Base-by-base conservation (phyloP, 2,113 vertebrate species). In the Cheirogaleus medius region DNA sequence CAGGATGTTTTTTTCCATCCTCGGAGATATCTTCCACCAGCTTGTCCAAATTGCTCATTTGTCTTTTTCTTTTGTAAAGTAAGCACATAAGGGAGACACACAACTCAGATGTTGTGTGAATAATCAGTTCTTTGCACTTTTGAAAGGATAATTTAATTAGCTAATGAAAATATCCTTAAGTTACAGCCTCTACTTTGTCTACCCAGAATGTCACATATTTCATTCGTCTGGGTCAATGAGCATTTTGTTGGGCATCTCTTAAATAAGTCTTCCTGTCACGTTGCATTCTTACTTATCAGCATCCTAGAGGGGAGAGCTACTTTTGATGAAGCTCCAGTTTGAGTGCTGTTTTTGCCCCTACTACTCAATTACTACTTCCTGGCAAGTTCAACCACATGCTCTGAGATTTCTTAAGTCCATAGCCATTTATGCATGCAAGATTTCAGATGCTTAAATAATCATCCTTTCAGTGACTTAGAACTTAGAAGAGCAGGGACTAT, bases 131-230 rank as follows among this genome's bases (percentile, higher is more conserved):
- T 94, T 91, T 64, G 49, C n/a, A 87, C 8, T 68, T 96, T 80
- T 90, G 87, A 95, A 86, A 94, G 13, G 60, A 84, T 92, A 39
- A 74, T 83, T 88, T 84, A 90, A 76, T 90, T 91, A 95, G 27
- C 34, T 87, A 80, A 54, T 94, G 52, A 81, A 87, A 58, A 3
- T 52, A 82, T 77, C 21, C 49, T 73, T 92, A 20, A 20, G 14
- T 76, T 64, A 77, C 9, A 95, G 27, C 42, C 52, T 58, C 20
- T 81, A 32, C 77, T 82, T 91, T 89, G 52, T 93, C 52, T 20
- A 90, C 95, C 60, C 20, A 88, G 10, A 39, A 73, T 18, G 37
- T n/a, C 69, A 44, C 49, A 9, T 82, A 54, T 85, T 95, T 94
- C 42, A 82, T 1, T 95, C 37, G 92, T 89, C n/a, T 68, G 88